A percentile compares a stretch with the other conserved stretches of the same genome.
These are phyloP conservation scores for Pachyrhynchus sulphureomaculatus DNA, from an alignment of 1,140 invertebrate species.

Conservation along the genomic window DNA sequence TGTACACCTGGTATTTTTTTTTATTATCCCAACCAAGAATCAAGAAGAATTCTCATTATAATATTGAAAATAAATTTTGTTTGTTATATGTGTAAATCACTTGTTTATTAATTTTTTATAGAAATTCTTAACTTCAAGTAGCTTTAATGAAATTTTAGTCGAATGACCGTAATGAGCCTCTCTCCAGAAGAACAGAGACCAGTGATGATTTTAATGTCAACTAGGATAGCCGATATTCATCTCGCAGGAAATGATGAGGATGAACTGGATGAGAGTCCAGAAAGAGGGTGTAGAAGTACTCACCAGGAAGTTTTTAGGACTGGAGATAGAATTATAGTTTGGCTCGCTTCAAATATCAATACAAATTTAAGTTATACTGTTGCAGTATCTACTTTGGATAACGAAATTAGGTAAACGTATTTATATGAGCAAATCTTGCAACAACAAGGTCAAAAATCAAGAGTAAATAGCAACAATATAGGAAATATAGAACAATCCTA, in stretches of 20 bases:
- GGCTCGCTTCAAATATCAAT: conserved; percentile 39
- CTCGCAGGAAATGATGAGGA: conserved; percentile 4
- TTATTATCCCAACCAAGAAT: too few relatives aligned
- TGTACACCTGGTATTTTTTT: too few relatives aligned
- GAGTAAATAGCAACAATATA: too few relatives aligned
- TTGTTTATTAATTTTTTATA: too few relatives aligned
- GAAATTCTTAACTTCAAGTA: too few relatives aligned
- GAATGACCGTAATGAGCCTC: background rate
- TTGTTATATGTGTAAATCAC: too few relatives aligned
- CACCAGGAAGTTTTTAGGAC: conserved; percentile 8
- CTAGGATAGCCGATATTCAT: conserved; percentile 13
- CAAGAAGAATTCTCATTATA: too few relatives aligned
- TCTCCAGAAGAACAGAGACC: conserved; percentile 20
- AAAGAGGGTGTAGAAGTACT: background rate
- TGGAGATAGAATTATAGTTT: conserved; percentile 34
- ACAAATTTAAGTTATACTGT: conserved; percentile 39
- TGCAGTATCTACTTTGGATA: conserved; percentile 38
- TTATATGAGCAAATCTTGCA: too few relatives aligned
- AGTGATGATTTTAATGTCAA: conserved; percentile 29
- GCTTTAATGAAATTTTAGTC: too few relatives aligned
- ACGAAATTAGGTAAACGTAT: conserved; percentile 34
- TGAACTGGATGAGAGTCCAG: background rate
- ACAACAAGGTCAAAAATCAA: too few relatives aligned
- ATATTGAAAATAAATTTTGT: too few relatives aligned
- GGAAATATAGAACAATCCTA: too few relatives aligned